phyloP scores from a whole-genome alignment of 1,140 invertebrate genomes.

The Rhopalosiphum padi region DNA sequence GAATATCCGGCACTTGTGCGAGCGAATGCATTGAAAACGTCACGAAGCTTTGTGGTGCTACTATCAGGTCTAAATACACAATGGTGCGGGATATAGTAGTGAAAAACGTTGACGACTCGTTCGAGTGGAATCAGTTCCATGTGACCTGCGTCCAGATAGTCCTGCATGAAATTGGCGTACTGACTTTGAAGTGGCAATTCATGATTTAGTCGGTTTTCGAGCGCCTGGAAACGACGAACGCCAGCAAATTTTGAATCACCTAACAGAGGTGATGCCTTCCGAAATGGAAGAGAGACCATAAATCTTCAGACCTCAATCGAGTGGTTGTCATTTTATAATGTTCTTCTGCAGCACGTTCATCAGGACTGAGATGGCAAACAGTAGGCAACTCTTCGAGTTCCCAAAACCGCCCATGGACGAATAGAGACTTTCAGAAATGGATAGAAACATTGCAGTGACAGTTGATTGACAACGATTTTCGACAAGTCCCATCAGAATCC shows the following conservation, averaged over 20 bases:
- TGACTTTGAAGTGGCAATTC: not conserved
- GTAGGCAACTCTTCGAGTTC: not conserved
- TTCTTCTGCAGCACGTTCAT: not conserved
- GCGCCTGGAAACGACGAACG: not conserved
- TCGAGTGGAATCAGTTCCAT: not conserved
- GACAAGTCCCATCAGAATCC: slow-evolving; percentile 40
- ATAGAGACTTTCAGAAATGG: not conserved
- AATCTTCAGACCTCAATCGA: not conserved
- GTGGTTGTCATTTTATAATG: not conserved
- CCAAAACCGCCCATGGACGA: not conserved
- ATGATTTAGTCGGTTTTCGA: not conserved
- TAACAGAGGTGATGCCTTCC: not conserved
- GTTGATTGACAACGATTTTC: not conserved
- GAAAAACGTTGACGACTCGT: too few species aligned
- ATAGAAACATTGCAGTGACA: not conserved
- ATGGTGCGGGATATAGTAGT: slow-evolving; percentile 27
- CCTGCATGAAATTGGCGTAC: not conserved
- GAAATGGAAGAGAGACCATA: not conserved
- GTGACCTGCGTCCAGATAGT: not conserved
- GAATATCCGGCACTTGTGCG: slow-evolving; percentile 60
- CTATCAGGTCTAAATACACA: not conserved
- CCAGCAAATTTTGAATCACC: not conserved
- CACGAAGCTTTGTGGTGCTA: not conserved
- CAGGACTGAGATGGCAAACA: not conserved
- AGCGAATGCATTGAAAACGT: slow-evolving; percentile 60